Conservation (phyloP, 2,888 invertebrate genomes). For the Trypoxylon attenuatum region DNA sequence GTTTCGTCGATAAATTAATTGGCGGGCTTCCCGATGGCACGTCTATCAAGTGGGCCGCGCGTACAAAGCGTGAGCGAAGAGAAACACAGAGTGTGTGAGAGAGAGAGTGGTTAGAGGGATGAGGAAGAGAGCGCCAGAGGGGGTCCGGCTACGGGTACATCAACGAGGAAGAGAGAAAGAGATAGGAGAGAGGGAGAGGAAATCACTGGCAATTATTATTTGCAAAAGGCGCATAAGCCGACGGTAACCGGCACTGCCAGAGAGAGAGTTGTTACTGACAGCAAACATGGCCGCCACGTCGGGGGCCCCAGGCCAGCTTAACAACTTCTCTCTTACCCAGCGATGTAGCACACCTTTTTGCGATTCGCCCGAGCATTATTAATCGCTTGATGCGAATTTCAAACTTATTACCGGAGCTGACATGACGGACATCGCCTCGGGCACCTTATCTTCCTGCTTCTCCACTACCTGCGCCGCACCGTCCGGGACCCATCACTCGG, state of each 20-base stretch:
- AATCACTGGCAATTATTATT: conserved; percentile 50
- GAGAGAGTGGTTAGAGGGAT: too few relatives aligned
- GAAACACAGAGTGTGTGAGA: too few relatives aligned
- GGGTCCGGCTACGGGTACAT: too few relatives aligned
- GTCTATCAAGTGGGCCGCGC: not conserved
- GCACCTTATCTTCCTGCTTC: conserved; percentile 38
- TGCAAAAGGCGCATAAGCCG: conserved; percentile 49
- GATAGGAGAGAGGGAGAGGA: conserved; percentile 18
- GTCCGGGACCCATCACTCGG: too few relatives aligned
- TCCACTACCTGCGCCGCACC: conserved; percentile 26
- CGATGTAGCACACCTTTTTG: conserved; percentile 67
- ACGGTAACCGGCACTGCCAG: conserved; percentile 41
- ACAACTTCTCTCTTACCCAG: conserved; percentile 59
- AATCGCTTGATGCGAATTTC: conserved; percentile 73
- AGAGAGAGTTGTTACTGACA: conserved; percentile 69
- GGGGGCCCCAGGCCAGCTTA: conserved; percentile 62
- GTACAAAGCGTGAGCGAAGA: not conserved
- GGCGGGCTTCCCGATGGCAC: conserved; percentile 27
- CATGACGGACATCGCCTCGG: conserved; percentile 63
- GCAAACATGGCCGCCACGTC: conserved; percentile 66
- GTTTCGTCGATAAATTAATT: conserved; percentile 53
- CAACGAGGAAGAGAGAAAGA: too few relatives aligned
- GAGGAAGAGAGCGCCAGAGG: too few relatives aligned
- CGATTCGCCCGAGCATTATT: conserved; percentile 70
- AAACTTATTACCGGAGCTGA: conserved; percentile 69